A percentile compares a stretch with the other conserved stretches of the same genome.
phyloP scores from a whole-genome alignment of 2,888 invertebrate species.

The Synergus laeviventris region DNA sequence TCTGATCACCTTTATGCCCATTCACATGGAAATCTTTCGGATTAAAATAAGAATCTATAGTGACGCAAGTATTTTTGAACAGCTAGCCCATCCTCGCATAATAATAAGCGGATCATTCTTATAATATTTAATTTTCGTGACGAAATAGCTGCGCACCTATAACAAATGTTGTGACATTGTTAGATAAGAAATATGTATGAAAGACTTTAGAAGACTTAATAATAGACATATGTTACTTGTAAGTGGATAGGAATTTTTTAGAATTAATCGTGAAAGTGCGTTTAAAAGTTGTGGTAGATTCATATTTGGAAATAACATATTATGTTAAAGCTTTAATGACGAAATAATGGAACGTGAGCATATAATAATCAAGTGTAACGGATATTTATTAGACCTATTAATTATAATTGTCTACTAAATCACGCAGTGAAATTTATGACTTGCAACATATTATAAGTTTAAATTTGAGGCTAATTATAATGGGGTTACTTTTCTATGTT shows the following conservation, averaged over 20 bases:
- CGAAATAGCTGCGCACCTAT: background rate
- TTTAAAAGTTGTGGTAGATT: background rate
- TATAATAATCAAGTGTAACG: background rate
- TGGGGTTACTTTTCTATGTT: too few species aligned
- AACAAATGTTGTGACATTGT: background rate
- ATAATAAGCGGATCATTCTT: conserved; percentile 6
- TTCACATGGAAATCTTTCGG: conserved; percentile 5
- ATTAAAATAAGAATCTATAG: conserved; percentile 16
- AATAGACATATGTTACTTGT: too few species aligned
- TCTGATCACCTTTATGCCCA: background rate
- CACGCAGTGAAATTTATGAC: background rate
- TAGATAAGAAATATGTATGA: too few species aligned
- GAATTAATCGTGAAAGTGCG: too few species aligned
- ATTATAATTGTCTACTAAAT: too few species aligned
- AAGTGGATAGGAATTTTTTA: too few species aligned
- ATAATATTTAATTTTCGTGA: conserved; percentile 16
- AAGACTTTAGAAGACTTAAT: too few species aligned
- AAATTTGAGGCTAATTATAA: too few species aligned
- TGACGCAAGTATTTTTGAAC: conserved; percentile 18
- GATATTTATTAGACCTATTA: background rate
- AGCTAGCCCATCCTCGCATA: background rate
- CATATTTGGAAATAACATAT: background rate
- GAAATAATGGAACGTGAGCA: background rate
- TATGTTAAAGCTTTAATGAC: background rate
- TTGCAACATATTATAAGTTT: background rate